Evolutionary conservation across 2,113 vertebrate species (phyloP), one percentile per base, ranked within the genome.

Genomic region (Tenrec ecaudatus): DNA sequence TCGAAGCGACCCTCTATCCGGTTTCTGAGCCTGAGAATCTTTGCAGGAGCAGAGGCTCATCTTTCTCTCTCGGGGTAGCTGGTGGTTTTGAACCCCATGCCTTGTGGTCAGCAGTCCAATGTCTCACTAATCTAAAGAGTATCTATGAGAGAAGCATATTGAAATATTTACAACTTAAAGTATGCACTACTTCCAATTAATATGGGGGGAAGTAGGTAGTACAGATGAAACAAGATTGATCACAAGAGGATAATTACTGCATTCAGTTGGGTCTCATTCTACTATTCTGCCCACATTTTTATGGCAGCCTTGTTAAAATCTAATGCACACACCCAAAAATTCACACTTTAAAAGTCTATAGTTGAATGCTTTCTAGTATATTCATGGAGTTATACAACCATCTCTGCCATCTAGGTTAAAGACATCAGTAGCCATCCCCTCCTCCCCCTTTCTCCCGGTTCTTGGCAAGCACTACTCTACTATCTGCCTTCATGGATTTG

Each of bases 121-220:
- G 20, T 25, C 60, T 25, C 23, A 62, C 60, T 33, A 33, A n/a
- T n/a, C n/a, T 47, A 43, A 36, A 86, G 38, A 71, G 23, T 47
- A 78, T 40, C 76, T 69, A 84, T 80, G 76, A 75, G 43, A 81
- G 23, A 75, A 33, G 27, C 58, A 78, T 62, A 84, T 23, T 87
- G 53, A 91, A 89, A 82, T 96, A 60, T 79, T 62, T 84, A 91
- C 29, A 87, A 95, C 62, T 91, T 27, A 77, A 95, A 79, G 79
- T 5, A 71, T 77, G 88, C 2, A 12, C 62, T 60, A 36, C n/a
- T 82, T 95, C 57, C 87, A 78, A 95, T 76, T 89, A 78, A 89
- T 27, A 87, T 40, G 12, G 31, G 16, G 19, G 5, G 4, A 40
- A 23, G 11, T 15, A 19, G n/a, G 33, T 23, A 11, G 22, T 57